Conservation (phyloP, 2,888 invertebrate species). For the Macrophya alboannulata region DNA sequence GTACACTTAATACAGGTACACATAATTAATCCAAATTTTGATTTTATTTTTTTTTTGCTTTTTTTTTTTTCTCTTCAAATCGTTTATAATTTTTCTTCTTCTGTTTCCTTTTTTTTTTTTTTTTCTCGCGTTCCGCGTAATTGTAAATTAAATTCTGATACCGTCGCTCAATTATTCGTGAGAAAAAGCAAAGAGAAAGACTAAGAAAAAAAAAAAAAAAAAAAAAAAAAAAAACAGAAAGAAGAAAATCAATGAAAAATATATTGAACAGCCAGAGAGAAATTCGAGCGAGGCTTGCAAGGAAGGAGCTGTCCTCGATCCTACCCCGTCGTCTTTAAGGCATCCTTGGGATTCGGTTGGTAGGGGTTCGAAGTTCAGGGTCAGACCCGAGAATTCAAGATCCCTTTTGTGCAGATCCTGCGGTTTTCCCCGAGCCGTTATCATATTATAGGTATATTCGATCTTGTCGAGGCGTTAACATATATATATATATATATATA, state of each 20-base stretch:
- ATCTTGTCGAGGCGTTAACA: no score
- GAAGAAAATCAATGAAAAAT: neutral
- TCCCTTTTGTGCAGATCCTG: conserved; percentile 20
- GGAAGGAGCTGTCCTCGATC: neutral
- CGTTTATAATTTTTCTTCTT: neutral
- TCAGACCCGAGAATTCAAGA: conserved; percentile 33
- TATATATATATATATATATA: neutral
- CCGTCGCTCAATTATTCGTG: neutral
- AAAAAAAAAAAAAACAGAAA: neutral
- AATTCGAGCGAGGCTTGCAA: neutral
- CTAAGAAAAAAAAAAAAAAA: neutral
- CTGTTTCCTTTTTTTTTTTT: neutral
- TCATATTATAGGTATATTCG: no score
- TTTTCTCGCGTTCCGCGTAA: neutral
- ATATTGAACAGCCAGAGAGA: neutral
- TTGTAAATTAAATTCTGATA: neutral
- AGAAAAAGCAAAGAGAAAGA: neutral
- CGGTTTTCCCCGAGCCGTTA: neutral
- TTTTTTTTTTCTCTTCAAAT: neutral
- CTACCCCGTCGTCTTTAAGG: conserved; percentile 45
- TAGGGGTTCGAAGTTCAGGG: conserved; percentile 51
- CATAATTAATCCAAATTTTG: no score
- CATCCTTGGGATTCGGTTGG: conserved; percentile 28
- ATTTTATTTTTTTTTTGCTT: neutral
- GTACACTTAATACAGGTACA: no score